A percentile compares a stretch with the other conserved stretches of the same genome.
These are phyloP conservation scores for Trachemys scripta DNA, from an alignment of 2,113 vertebrate species.

Conservation along the genomic window DNA sequence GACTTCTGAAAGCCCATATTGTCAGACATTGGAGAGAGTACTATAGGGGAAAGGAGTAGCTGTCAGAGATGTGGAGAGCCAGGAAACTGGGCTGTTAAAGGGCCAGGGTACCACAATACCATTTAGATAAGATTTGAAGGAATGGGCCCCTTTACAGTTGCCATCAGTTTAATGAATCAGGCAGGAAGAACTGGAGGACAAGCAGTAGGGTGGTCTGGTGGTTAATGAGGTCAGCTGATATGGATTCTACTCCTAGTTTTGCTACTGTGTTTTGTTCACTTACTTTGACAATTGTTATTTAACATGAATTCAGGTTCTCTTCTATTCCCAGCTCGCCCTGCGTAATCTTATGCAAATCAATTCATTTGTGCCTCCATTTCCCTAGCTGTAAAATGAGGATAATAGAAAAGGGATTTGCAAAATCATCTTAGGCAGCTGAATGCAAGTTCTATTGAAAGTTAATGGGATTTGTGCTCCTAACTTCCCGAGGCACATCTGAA, in stretches of 20 bases:
- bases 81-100: no score
- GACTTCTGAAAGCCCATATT: no score
- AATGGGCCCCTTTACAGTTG: neutral
- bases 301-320: neutral
- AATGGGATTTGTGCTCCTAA: neutral
- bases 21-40: no score
- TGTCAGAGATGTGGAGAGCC: no score
- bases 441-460: constrained; percentile 18
- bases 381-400: neutral
- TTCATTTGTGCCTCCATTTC: neutral
- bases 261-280: neutral
- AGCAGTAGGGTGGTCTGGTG: neutral
- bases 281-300: neutral
- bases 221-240: neutral
- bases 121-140: no score
- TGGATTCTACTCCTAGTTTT: neutral
- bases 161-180: neutral
- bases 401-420: no score
- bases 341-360: constrained; percentile 12
- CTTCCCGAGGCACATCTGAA: constrained; percentile 5
- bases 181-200: neutral
- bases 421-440: neutral
- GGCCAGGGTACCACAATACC: no score
- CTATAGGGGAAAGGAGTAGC: no score
- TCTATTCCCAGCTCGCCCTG: neutral